Percentiles rank a stretch among this genome's conserved stretches.
Conservation (phyloP, 2,113 vertebrate genomes). For the Rhinopomastus cyanomelas region DNA sequence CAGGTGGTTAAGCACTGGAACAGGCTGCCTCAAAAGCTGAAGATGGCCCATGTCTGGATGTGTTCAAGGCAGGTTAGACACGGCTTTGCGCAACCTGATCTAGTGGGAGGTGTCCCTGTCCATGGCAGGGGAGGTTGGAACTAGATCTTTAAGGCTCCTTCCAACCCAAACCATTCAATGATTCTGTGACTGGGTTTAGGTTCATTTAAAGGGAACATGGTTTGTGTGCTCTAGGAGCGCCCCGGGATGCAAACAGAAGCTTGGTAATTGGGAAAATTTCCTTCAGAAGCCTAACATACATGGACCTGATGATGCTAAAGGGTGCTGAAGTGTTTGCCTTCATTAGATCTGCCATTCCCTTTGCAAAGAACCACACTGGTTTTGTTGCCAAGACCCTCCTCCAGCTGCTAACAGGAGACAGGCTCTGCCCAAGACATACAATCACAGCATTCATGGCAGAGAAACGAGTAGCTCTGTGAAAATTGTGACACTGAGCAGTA, state of each 20-base stretch:
- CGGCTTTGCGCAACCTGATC: too few species aligned
- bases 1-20: too few species aligned
- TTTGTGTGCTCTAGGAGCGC: not conserved
- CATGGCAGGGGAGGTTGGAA: too few species aligned
- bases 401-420: not conserved
- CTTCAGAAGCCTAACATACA: not conserved
- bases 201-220: not conserved
- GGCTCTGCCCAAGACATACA: slow-evolving; percentile 8
- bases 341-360: not conserved
- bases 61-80: too few species aligned
- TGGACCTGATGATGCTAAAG: not conserved
- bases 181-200: not conserved
- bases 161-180: too few species aligned
- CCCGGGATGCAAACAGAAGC: not conserved
- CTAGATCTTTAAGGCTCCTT: too few species aligned
- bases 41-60: too few species aligned
- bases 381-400: slow-evolving; percentile 51
- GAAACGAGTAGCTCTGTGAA: not conserved
- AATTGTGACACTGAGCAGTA: not conserved
- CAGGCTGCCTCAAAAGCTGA: too few species aligned
- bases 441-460: slow-evolving; percentile 23
- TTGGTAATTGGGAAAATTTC: not conserved
- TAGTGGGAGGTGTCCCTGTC: too few species aligned
- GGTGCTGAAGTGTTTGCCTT: slow-evolving; percentile 1
- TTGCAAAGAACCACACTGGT: not conserved